These are phyloP conservation scores for Sternotherus odoratus DNA, from an alignment of 2,797 vertebrate species.

Conservation along the genomic window DNA sequence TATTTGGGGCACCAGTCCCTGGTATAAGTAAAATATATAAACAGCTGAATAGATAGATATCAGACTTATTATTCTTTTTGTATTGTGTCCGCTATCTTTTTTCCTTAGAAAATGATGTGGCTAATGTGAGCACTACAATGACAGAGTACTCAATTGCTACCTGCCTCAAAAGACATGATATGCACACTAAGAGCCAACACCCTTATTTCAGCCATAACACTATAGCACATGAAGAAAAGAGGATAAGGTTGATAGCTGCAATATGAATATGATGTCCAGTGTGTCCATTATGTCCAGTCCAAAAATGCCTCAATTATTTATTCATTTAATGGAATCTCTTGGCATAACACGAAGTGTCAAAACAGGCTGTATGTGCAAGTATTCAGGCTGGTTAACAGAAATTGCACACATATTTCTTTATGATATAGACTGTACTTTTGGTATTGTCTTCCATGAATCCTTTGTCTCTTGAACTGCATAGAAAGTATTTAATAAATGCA, in stretches of 20 bases:
- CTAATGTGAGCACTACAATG: not conserved
- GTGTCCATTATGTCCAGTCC: not conserved
- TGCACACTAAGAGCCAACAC: not conserved
- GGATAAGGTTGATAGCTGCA: not conserved
- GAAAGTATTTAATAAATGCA: not conserved
- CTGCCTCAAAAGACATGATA: not conserved
- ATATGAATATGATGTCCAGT: not conserved
- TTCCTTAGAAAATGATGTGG: not conserved
- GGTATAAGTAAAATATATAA: not conserved
- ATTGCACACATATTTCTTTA: not conserved
- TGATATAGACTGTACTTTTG: not conserved
- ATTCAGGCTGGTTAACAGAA: not conserved
- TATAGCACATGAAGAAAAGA: constrained; percentile 11
- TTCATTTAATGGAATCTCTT: constrained; percentile 32
- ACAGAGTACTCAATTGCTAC: not conserved
- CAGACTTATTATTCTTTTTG: not conserved
- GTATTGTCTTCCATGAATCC: not conserved
- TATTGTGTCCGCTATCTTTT: not conserved
- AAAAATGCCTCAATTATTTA: constrained; percentile 30
- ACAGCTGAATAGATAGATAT: not conserved
- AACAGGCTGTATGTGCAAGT: not conserved
- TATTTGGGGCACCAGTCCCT: not conserved
- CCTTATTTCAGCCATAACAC: constrained; percentile 26
- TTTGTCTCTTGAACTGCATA: not conserved
- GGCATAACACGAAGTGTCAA: not conserved